phyloP scores from a whole-genome alignment of 1,140 invertebrate genomes.

The Muscidifurax raptorellus region DNA sequence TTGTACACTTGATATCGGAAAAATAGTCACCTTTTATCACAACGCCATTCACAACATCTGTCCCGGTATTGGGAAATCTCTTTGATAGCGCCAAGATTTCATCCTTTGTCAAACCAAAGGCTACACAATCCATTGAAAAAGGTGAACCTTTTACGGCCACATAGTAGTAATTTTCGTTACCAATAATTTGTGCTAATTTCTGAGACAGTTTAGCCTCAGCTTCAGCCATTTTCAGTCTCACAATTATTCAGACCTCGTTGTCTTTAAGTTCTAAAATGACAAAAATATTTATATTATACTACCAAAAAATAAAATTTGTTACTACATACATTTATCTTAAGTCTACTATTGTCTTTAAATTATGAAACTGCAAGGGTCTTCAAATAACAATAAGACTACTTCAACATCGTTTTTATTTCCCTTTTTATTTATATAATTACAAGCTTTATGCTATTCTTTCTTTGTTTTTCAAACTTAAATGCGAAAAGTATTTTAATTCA shows the following conservation, averaged over 20 bases:
- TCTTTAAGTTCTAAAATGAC: conserved; percentile 71
- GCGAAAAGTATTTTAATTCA: too few relatives aligned
- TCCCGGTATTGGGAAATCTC: conserved; percentile 80
- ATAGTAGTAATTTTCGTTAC: conserved; percentile 76
- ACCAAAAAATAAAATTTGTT: neutral
- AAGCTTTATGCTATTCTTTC: neutral
- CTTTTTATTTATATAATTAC: conserved; percentile 34
- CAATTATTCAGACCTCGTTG: conserved; percentile 63
- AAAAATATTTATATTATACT: conserved; percentile 40
- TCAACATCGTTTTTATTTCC: neutral
- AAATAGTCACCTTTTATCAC: conserved; percentile 77
- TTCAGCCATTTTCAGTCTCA: conserved; percentile 37
- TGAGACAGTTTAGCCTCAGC: conserved; percentile 59
- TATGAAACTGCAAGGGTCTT: conserved; percentile 23
- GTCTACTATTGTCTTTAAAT: conserved; percentile 1
- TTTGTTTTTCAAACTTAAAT: too few relatives aligned
- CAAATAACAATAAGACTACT: conserved; percentile 35
- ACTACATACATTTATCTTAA: neutral
- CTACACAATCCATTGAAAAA: conserved; percentile 82
- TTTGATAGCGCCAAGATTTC: conserved; percentile 81
- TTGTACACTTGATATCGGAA: neutral
- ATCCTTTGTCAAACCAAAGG: conserved; percentile 83
- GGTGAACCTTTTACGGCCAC: conserved; percentile 86
- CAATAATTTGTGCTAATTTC: conserved; percentile 62
- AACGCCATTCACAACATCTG: conserved; percentile 82